Evolutionary conservation across 2,888 invertebrate genomes (phyloP).

Genomic region (Salpingus planirostris): DNA sequence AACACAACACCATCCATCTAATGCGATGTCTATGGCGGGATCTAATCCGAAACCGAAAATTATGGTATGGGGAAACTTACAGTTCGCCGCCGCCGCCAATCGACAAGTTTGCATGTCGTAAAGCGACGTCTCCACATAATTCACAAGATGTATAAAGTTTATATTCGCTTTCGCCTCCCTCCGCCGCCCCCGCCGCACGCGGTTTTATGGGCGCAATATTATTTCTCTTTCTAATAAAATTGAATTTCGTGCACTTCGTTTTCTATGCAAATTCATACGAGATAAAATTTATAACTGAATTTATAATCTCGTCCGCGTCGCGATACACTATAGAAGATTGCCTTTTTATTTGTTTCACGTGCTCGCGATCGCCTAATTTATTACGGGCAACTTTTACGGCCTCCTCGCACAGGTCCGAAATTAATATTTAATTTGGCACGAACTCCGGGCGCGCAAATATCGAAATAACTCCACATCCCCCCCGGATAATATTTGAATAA

Average conservation of each 20-base stretch:
- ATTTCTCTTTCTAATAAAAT: conserved; percentile 8
- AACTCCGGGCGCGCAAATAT: too few species aligned
- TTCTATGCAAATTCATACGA: conserved; percentile 21
- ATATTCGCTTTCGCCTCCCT: not conserved
- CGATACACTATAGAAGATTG: conserved; percentile 13
- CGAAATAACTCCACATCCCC: too few species aligned
- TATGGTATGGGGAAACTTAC: too few species aligned
- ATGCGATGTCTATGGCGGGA: not conserved
- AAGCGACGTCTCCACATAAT: not conserved
- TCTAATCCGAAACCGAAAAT: conserved; percentile 3
- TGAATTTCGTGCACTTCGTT: conserved; percentile 19
- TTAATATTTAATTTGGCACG: too few species aligned
- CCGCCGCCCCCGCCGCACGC: not conserved
- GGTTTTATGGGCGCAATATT: conserved; percentile 11
- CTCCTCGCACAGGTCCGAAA: too few species aligned
- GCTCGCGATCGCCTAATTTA: too few species aligned
- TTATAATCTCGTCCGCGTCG: conserved; percentile 18
- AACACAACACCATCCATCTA: too few species aligned
- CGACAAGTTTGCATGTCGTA: not conserved
- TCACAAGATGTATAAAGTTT: not conserved
- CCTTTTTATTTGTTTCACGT: conserved; percentile 17
- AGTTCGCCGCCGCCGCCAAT: not conserved
- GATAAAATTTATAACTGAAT: conserved; percentile 24
- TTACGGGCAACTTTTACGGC: too few species aligned
- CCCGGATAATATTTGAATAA: too few species aligned